phyloP scores from a whole-genome alignment of 2,113 vertebrate species.

The Etheostoma spectabile region DNA sequence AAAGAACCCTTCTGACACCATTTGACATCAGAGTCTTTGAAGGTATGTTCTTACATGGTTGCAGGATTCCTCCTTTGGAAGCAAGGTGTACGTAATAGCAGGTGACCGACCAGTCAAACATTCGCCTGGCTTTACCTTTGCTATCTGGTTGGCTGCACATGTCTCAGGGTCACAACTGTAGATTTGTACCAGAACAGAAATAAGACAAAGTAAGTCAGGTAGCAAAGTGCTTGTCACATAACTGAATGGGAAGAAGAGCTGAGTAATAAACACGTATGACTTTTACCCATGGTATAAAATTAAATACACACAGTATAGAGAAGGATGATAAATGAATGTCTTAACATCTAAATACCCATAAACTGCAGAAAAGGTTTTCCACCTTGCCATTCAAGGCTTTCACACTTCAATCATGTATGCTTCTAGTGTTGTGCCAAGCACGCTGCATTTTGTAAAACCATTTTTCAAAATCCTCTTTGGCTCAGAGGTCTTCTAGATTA shows the following conservation, averaged over 20 bases:
- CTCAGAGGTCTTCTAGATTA: constrained; percentile 39
- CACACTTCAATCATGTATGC: neutral
- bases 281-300: neutral
- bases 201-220: neutral
- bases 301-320: neutral
- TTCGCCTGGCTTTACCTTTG: constrained; percentile 15
- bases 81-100: constrained; percentile 18
- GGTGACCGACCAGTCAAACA: constrained; percentile 28
- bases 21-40: neutral
- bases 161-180: neutral
- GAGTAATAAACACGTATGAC: neutral
- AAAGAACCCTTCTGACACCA: too few species aligned
- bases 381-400: neutral
- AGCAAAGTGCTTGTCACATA: neutral
- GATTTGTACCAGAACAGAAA: neutral
- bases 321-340: neutral
- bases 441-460: constrained; percentile 43
- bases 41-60: neutral
- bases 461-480: constrained; percentile 66
- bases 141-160: neutral
- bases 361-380: neutral
- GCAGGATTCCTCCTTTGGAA: neutral
- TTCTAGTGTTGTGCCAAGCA: neutral
- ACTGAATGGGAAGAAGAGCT: neutral
- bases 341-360: neutral